These are phyloP conservation scores for Panurus biarmicus DNA, from an alignment of 2,113 vertebrate genomes.

Conservation along the genomic window DNA sequence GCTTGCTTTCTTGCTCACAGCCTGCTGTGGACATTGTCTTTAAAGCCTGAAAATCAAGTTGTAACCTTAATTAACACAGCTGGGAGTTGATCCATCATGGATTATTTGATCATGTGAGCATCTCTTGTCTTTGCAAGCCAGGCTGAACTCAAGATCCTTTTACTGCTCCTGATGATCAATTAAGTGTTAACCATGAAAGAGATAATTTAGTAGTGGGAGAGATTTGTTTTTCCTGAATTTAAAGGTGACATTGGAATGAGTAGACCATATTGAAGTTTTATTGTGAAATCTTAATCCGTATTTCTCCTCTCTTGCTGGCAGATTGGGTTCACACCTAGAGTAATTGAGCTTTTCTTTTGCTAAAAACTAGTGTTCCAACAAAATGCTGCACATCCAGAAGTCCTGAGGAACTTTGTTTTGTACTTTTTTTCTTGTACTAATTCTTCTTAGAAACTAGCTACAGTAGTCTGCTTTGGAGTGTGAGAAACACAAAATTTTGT, in stretches of 20 bases:
- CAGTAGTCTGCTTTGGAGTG: not conserved
- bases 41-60: not conserved
- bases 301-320: not conserved
- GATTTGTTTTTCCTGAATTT: not conserved
- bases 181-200: not conserved
- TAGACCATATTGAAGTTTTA: not conserved
- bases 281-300: not conserved
- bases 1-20: not conserved
- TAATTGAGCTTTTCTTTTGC: not conserved
- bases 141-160: not conserved
- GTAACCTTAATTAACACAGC: not conserved
- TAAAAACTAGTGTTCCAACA: not conserved
- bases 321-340: not conserved
- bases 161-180: not conserved
- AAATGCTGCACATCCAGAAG: not conserved
- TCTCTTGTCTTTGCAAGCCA: not conserved
- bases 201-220: not conserved
- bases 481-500: not conserved
- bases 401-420: not conserved
- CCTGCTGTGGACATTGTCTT: not conserved
- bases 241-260: constrained; percentile 1
- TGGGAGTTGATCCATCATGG: not conserved
- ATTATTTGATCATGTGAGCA: not conserved
- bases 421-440: not conserved
- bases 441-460: not conserved